These are phyloP conservation scores for Solea solea DNA, from an alignment of 2,113 vertebrate genomes.

Conservation along the genomic window DNA sequence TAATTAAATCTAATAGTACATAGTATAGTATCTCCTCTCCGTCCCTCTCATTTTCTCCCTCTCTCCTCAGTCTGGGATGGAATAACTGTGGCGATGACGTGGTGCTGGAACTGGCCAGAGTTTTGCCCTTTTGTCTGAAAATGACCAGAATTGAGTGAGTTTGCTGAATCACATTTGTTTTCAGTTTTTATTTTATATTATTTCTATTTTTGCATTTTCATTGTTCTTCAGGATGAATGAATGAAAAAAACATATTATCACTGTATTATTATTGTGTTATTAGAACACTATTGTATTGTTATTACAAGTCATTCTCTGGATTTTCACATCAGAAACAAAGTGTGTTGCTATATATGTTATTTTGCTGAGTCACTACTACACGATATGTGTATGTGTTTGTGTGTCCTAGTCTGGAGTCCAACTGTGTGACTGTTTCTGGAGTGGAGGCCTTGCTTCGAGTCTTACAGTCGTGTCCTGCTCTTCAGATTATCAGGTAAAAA, in stretches of 20 bases:
- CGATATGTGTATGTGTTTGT: conserved; percentile 13
- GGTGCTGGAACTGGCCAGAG: conserved; percentile 75
- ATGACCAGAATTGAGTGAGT: conserved; percentile 88
- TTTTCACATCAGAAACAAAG: too few species aligned
- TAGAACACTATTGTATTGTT: too few species aligned
- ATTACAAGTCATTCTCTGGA: too few species aligned
- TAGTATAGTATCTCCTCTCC: not conserved
- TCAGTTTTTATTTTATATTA: not conserved
- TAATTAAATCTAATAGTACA: too few species aligned
- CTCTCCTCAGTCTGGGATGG: conserved; percentile 86
- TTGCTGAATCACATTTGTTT: not conserved
- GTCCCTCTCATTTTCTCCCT: not conserved
- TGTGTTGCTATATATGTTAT: too few species aligned
- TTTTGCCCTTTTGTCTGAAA: conserved; percentile 80
- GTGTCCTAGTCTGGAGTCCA: conserved; percentile 86
- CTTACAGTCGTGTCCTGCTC: conserved; percentile 72
- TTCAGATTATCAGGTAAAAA: conserved; percentile 86
- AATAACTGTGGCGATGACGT: conserved; percentile 86
- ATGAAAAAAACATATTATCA: too few species aligned
- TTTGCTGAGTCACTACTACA: not conserved
- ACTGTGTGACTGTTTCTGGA: conserved; percentile 80
- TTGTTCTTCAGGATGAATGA: too few species aligned
- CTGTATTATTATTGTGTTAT: too few species aligned
- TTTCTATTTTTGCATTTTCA: not conserved
- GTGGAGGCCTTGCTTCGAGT: conserved; percentile 77